phyloP scores from a whole-genome alignment of 1,140 invertebrate species.

The Cotesia chilonis region DNA sequence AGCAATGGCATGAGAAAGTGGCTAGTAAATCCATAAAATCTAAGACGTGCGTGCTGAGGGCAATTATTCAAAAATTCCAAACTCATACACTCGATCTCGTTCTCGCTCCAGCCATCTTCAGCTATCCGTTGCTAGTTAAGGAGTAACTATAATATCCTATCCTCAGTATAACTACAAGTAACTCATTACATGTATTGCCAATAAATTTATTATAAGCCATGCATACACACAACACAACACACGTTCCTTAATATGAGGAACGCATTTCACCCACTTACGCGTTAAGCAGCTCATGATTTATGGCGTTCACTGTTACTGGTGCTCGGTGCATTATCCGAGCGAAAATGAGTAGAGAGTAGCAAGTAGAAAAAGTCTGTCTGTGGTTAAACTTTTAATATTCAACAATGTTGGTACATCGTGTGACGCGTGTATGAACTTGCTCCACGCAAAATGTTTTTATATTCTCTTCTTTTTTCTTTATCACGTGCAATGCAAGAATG shows the following conservation, averaged over 20 bases:
- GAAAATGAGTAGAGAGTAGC: background rate
- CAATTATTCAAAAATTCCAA: slow-evolving; percentile 63
- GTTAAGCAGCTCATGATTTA: slow-evolving; percentile 41
- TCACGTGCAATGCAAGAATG: background rate
- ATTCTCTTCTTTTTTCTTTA: background rate
- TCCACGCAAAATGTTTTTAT: background rate
- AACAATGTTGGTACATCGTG: too few relatives aligned
- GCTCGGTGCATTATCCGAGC: background rate
- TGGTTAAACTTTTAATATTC: background rate
- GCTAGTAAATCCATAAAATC: too few relatives aligned
- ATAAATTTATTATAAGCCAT: slow-evolving; percentile 46
- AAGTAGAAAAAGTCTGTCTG: background rate
- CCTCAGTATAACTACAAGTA: too few relatives aligned
- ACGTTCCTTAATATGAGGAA: slow-evolving; percentile 57
- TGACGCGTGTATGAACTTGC: too few relatives aligned
- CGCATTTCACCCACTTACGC: slow-evolving; percentile 51
- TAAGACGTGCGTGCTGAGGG: slow-evolving; percentile 56
- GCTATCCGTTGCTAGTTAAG: too few relatives aligned
- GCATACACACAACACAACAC: background rate
- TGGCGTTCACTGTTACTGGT: slow-evolving; percentile 25
- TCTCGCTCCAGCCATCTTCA: slow-evolving; percentile 52
- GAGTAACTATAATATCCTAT: too few relatives aligned
- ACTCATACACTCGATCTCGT: slow-evolving; percentile 45
- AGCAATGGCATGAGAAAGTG: too few relatives aligned
- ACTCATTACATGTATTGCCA: slow-evolving; percentile 35